phyloP scores from a whole-genome alignment of 2,888 invertebrate species.

The Synergus itoensis region DNA sequence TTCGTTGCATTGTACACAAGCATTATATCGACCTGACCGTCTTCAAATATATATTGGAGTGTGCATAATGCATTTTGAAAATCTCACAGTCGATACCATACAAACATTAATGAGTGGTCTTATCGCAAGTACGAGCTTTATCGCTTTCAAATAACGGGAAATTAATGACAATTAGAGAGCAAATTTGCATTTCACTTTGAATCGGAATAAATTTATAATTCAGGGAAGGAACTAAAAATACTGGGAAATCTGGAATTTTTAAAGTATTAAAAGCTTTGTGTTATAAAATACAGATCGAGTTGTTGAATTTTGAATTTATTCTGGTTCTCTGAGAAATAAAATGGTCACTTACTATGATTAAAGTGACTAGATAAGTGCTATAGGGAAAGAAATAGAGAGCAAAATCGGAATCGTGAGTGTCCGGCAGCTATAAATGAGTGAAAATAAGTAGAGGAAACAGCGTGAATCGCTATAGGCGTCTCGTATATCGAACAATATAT shows the following conservation, averaged over 20 bases:
- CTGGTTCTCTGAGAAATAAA: neutral
- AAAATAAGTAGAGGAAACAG: constrained; percentile 20
- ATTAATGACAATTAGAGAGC: neutral
- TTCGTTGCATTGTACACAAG: constrained; percentile 28
- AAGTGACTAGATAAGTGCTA: constrained; percentile 2
- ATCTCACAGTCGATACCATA: neutral
- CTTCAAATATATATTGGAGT: constrained; percentile 30
- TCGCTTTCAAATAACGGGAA: neutral
- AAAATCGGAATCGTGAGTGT: constrained; percentile 23
- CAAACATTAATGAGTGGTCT: neutral
- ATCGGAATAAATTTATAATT: neutral
- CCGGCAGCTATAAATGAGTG: constrained; percentile 37
- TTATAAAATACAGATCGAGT: neutral
- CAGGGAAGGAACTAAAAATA: neutral
- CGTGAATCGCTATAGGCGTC: constrained; percentile 30
- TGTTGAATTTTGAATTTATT: neutral
- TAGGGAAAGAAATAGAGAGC: constrained; percentile 2
- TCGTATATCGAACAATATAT: constrained; percentile 32
- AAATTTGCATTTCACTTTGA: neutral
- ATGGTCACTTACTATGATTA: constrained; percentile 14
- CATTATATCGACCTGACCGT: constrained; percentile 29
- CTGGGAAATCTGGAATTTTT: too few species aligned
- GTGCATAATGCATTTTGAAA: constrained; percentile 5
- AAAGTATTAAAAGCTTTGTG: too few species aligned
- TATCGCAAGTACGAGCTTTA: neutral